A percentile compares a stretch with the other conserved stretches of the same genome.
These are phyloP conservation scores for Ceratothoa steindachneri DNA, from an alignment of 2,888 invertebrate genomes.

Conservation along the genomic window DNA sequence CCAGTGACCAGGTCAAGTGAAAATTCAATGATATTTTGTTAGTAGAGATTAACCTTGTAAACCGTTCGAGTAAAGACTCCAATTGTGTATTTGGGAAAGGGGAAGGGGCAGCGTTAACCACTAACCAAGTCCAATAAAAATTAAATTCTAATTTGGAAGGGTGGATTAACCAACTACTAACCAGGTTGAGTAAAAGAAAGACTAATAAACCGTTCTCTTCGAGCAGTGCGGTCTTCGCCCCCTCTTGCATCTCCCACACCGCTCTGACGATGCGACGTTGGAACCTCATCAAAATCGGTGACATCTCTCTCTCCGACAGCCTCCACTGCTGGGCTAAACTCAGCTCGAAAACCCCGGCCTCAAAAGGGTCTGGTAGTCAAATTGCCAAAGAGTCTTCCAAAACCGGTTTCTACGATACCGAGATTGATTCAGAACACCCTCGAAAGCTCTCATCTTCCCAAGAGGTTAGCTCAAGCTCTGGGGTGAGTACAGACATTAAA, in stretches of 20 bases:
- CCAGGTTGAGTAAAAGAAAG: too few species aligned
- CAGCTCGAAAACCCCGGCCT: background rate
- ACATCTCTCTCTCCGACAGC: conserved; percentile 76
- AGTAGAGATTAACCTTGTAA: too few species aligned
- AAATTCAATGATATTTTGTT: too few species aligned
- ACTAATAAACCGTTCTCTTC: too few species aligned
- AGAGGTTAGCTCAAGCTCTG: background rate
- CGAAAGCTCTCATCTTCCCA: background rate
- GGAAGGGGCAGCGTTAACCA: too few species aligned
- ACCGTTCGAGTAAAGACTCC: too few species aligned
- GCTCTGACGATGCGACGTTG: conserved; percentile 82
- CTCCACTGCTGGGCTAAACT: conserved; percentile 72
- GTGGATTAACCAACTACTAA: too few species aligned
- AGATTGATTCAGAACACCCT: background rate
- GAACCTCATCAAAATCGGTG: conserved; percentile 77
- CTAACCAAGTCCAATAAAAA: too few species aligned
- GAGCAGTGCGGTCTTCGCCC: conserved; percentile 81
- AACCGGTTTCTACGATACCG: background rate
- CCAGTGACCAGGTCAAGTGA: too few species aligned
- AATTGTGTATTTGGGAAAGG: too few species aligned
- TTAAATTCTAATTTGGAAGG: too few species aligned
- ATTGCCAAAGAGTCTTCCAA: background rate
- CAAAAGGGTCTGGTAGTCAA: background rate
- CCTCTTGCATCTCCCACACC: conserved; percentile 88
- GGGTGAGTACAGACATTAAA: background rate